Base-by-base conservation (phyloP, 2,113 vertebrate genomes). In the Hippocampus barbouri region DNA sequence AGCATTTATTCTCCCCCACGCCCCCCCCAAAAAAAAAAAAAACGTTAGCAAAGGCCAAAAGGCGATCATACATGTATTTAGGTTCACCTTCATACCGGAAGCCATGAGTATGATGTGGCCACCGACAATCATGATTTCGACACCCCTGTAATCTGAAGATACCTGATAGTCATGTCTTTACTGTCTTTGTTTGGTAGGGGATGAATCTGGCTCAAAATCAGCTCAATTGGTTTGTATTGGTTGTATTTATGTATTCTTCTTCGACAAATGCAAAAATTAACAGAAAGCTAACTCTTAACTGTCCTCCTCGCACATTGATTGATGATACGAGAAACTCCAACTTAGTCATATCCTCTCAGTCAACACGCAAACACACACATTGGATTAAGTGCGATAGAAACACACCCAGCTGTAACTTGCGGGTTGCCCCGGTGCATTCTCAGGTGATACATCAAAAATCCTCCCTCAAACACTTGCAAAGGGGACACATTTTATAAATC, bases 401-500 rank as follows among this genome's bases (percentile, higher is more conserved):
- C 60, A 62, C 71, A 75, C 76, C 69, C 80, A 70, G 74, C 80
- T 78, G 75, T 79, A 74, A 87, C 81, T 84, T 87, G 82, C 83
- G 84, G 81, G 71, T 43, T 51, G 77, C 59, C 62, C 59, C 62
- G 71, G 76, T 45, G 61, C 70, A 75, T 85, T 73, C 34, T 1
- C 38, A 60, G 80, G 79, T 71, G 76, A 88, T 89, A 68, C 80
- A 89, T 91, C 87, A 87, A 82, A 38, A 80, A 87, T 85, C 83
- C 72, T 72, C 56, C 73, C 83, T 81, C 80, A 83, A 89, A 88
- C 86, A 85, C 79, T 83, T 79, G 86, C 86, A 77, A 80, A 83
- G 69, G 59, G 21, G 74, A 86, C 84, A 83, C 38, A 40, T 81
- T 85, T 85, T 83, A 89, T 91, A 86, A 91, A 90, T 91, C 89